phyloP scores from a whole-genome alignment of 1,140 invertebrate genomes.

The Trachymyrmex septentrionalis region DNA sequence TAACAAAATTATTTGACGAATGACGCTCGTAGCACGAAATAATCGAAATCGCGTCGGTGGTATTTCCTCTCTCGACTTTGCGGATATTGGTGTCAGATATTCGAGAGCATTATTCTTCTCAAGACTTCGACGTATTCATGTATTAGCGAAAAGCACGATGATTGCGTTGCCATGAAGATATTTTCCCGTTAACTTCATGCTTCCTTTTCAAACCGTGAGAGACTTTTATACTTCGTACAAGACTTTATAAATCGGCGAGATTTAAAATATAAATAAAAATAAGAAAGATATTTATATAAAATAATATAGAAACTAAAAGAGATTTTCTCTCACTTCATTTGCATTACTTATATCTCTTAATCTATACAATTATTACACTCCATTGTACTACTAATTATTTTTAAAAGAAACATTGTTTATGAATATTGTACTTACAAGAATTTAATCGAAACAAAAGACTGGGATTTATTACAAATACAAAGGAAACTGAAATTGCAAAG shows the following conservation, averaged over 20 bases:
- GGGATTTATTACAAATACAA: neutral
- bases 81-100: conserved; percentile 23
- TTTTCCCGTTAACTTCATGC: conserved; percentile 16
- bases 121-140: conserved; percentile 1
- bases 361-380: neutral
- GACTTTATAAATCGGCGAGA: neutral
- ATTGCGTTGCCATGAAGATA: neutral
- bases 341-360: neutral
- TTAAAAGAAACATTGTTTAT: neutral
- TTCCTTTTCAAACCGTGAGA: neutral
- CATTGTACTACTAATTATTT: neutral
- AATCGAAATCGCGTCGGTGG: conserved; percentile 37
- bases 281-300: conserved; percentile 10
- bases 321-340: neutral
- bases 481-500: neutral
- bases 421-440: neutral
- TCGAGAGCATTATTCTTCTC: conserved; percentile 27
- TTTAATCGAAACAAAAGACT: neutral
- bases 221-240: neutral
- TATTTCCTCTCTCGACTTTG: conserved; percentile 11
- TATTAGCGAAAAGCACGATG: neutral
- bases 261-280: neutral
- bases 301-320: neutral
- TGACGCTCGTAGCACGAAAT: conserved; percentile 1
- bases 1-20: conserved; percentile 55